These are phyloP conservation scores for Cydia splendana DNA, from an alignment of 1,140 invertebrate species.

Conservation along the genomic window DNA sequence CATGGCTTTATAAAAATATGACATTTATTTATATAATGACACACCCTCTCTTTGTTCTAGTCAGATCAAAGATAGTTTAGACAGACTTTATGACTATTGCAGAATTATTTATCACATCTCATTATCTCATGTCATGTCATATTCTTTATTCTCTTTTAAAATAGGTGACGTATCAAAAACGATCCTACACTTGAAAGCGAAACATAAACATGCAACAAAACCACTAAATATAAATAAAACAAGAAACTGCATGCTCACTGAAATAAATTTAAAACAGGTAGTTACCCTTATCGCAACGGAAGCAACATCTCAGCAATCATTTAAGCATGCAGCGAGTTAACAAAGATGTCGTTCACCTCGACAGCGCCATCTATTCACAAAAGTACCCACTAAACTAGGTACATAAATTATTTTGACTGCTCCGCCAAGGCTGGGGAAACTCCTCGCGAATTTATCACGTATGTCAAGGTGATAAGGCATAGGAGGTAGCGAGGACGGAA, in stretches of 20 bases:
- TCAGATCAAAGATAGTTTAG: too few relatives aligned
- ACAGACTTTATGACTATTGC: too few relatives aligned
- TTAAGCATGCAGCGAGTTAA: conserved; percentile 47
- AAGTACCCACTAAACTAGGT: conserved; percentile 76
- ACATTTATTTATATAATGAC: too few relatives aligned
- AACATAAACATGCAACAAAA: too few relatives aligned
- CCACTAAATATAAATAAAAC: background rate
- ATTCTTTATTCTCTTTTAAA: too few relatives aligned
- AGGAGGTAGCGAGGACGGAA: conserved; percentile 38
- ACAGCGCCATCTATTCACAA: conserved; percentile 64
- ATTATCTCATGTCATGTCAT: too few relatives aligned
- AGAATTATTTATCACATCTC: too few relatives aligned
- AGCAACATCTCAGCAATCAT: conserved; percentile 3
- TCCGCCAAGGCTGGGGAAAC: conserved; percentile 72
- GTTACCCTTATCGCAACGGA: background rate
- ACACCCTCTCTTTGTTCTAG: too few relatives aligned
- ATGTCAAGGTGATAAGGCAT: conserved; percentile 41
- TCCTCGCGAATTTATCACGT: conserved; percentile 73
- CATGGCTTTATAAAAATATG: too few relatives aligned
- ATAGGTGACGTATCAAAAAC: too few relatives aligned
- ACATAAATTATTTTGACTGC: conserved; percentile 79
- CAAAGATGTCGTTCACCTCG: conserved; percentile 75
- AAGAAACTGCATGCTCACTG: background rate
- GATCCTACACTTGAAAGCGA: too few relatives aligned
- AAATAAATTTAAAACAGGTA: background rate